Base-by-base conservation (phyloP, 1,140 invertebrate species). In the Limonius californicus region DNA sequence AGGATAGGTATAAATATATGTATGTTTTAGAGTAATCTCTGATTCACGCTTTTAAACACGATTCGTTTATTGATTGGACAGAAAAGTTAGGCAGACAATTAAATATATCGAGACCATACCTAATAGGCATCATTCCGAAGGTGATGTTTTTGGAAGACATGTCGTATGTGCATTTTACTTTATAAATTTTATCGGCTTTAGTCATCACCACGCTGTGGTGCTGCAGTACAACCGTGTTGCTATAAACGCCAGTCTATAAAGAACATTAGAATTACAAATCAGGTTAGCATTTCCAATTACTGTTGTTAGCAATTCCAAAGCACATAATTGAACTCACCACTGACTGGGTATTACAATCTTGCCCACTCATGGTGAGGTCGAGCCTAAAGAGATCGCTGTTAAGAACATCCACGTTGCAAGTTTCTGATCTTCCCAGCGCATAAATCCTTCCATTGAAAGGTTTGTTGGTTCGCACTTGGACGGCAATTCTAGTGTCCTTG, bases 171-270 rank as follows among this genome's bases (percentile, higher is more conserved):
- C 94, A 97, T 72, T 95, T 94, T 30, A 97, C 91, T 79, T 95
- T 95, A 84, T 97, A 97, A 69, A 96, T 95, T 76, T 97, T 97
- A 76, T 97, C 94, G 0, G 93, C 92, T 79, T 96, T 96, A 9
- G 94, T 97, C 91, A 97, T 95, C 1, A 97, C 94, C 6, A 96
- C 92, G 71, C 92, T 95, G 79, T 97, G 94, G 73, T 96, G 94
- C 78, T 97, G 94, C 0, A 97, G 83, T 1, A 97, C 94, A 14
- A 97, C 92, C 0, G 94, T 96, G 77, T 97, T 97, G 12, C 92
- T 93, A 76, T 95, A 97, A 20, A 95, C 90, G 50, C 94, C 94
- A 69, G 87, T 91, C 93, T 96, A 79, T 63, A 84, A 83, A 75
- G 65, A 54, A 66, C 27, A 50, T 58, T 57, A 30, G 57, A 62